Evolutionary conservation across 2,888 invertebrate species (phyloP).

Genomic region (Tryphoninae sp.): DNA sequence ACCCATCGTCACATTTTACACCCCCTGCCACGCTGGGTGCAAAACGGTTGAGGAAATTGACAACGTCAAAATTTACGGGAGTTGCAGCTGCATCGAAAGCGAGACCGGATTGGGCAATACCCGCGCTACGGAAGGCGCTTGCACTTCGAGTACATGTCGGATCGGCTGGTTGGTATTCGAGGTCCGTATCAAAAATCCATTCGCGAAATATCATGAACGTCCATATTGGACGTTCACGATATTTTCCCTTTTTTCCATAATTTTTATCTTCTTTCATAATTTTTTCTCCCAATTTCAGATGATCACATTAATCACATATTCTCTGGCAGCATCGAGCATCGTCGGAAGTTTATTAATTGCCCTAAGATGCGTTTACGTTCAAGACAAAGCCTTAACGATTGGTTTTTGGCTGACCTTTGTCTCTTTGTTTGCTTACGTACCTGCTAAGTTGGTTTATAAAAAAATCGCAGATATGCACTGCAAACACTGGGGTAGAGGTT

Average conservation of each 20-base stretch:
- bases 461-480: slow-evolving; percentile 83
- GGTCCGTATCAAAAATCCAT: slow-evolving; percentile 64
- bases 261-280: slow-evolving; percentile 20
- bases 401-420: slow-evolving; percentile 83
- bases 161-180: slow-evolving; percentile 82
- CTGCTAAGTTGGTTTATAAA: slow-evolving; percentile 86
- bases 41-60: slow-evolving; percentile 79
- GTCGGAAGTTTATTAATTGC: slow-evolving; percentile 83
- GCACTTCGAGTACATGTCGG: slow-evolving; percentile 82
- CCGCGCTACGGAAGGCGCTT: slow-evolving; percentile 83
- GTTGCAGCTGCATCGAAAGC: slow-evolving; percentile 82
- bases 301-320: slow-evolving; percentile 79
- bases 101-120: slow-evolving; percentile 68
- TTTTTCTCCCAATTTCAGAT: slow-evolving; percentile 74
- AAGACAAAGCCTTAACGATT: slow-evolving; percentile 85
- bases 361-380: slow-evolving; percentile 83
- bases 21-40: slow-evolving; percentile 90
- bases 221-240: background rate
- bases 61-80: slow-evolving; percentile 81
- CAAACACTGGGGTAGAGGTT: slow-evolving; percentile 81
- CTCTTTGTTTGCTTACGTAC: slow-evolving; percentile 84
- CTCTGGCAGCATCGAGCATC: slow-evolving; percentile 79
- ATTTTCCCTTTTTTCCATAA: background rate
- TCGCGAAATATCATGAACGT: background rate
- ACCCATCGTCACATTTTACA: slow-evolving; percentile 84